Percentiles rank a stretch among this genome's conserved stretches.
These are phyloP conservation scores for Yasuhikotakia modesta DNA, from an alignment of 2,797 vertebrate species.

Conservation along the genomic window DNA sequence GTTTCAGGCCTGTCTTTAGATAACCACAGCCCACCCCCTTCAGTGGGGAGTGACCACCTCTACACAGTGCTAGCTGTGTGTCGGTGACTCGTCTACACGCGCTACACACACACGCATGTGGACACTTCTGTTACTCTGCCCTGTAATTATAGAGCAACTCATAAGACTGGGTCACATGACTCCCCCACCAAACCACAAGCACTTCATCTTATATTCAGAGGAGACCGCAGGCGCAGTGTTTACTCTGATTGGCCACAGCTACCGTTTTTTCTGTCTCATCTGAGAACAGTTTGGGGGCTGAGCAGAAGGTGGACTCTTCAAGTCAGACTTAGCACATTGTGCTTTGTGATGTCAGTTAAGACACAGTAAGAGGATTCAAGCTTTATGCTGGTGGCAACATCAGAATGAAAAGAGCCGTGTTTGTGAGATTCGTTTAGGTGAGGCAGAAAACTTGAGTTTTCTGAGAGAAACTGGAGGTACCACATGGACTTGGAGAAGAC, in stretches of 20 bases:
- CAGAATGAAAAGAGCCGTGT: conserved; percentile 27
- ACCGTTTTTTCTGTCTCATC: conserved; percentile 73
- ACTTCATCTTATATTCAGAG: conserved; percentile 79
- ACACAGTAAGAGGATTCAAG: not conserved
- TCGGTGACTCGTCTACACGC: conserved; percentile 61
- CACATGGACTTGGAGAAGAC: conserved; percentile 15
- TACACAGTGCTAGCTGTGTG: no score
- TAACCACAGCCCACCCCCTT: conserved; percentile 63
- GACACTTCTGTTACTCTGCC: conserved; percentile 65
- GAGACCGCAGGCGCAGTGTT: conserved; percentile 42
- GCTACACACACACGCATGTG: conserved; percentile 20
- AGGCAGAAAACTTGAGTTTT: not conserved
- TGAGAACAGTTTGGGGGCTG: conserved; percentile 64
- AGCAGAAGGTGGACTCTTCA: conserved; percentile 66
- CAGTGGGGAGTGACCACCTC: conserved; percentile 55
- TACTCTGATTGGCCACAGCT: conserved; percentile 57
- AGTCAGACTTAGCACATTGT: conserved; percentile 54
- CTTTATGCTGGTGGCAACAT: not conserved
- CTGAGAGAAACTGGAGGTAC: conserved; percentile 3
- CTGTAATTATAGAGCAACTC: conserved; percentile 80
- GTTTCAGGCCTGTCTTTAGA: conserved; percentile 73
- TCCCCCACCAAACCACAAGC: conserved; percentile 77
- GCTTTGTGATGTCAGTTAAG: conserved; percentile 14
- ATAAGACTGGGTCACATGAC: conserved; percentile 75
- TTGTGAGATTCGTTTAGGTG: not conserved